phyloP scores from a whole-genome alignment of 2,888 invertebrate species.

The Boloria euphrosyne region DNA sequence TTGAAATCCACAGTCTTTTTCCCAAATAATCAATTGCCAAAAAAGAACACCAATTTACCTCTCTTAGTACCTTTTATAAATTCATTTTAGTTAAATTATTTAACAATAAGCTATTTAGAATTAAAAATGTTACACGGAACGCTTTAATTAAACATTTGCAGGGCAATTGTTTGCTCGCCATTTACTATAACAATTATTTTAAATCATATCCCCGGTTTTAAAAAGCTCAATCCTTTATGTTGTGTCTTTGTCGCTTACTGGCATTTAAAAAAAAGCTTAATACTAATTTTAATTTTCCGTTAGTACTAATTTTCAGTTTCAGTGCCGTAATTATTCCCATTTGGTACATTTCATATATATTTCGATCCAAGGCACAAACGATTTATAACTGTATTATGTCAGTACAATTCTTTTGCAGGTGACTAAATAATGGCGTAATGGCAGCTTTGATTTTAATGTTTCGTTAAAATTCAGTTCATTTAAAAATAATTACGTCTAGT shows the following conservation, averaged over 20 bases:
- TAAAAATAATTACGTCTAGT: slow-evolving; percentile 11
- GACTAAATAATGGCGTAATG: slow-evolving; percentile 18
- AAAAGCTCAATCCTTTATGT: no score
- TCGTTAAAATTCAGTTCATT: slow-evolving; percentile 13
- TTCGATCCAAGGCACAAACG: neutral
- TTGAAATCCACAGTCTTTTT: slow-evolving; percentile 26
- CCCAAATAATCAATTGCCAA: slow-evolving; percentile 43
- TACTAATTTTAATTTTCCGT: no score
- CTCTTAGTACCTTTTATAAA: slow-evolving; percentile 33
- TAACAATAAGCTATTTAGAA: slow-evolving; percentile 5
- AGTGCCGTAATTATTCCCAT: no score
- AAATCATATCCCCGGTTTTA: no score
- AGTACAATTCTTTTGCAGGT: neutral
- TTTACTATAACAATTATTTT: no score
- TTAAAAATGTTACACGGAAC: neutral
- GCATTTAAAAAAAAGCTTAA: no score
- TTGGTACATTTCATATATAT: no score
- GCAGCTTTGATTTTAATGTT: slow-evolving; percentile 5
- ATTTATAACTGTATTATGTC: neutral
- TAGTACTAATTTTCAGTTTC: no score
- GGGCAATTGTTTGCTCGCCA: no score
- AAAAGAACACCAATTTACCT: slow-evolving; percentile 46
- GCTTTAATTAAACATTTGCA: neutral
- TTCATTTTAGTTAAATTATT: slow-evolving; percentile 24
- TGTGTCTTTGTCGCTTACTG: no score